A percentile compares a stretch with the other conserved stretches of the same genome.
These are phyloP conservation scores for Nylanderia fulva DNA, from an alignment of 1,140 invertebrate species.

Conservation along the genomic window DNA sequence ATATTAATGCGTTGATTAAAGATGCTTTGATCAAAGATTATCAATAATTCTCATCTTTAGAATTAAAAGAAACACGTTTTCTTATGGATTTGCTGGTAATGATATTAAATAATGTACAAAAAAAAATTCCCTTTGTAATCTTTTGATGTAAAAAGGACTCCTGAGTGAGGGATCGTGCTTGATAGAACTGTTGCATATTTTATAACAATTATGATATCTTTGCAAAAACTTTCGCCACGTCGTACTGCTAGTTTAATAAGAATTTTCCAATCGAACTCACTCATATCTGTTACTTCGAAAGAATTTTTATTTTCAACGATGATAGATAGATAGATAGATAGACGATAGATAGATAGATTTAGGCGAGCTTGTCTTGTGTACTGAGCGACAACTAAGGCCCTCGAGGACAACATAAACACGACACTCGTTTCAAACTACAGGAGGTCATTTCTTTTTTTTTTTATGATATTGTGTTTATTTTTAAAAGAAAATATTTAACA, in stretches of 20 bases:
- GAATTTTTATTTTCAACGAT: slow-evolving; percentile 57
- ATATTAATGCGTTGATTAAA: not conserved
- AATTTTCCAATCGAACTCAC: not conserved
- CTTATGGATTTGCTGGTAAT: not conserved
- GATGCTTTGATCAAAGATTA: not conserved
- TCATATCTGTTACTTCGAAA: slow-evolving; percentile 77
- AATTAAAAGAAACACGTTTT: not conserved
- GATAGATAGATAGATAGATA: too few relatives aligned
- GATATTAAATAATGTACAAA: not conserved
- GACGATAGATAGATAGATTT: too few relatives aligned
- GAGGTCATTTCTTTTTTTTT: not conserved
- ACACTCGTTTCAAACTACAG: not conserved
- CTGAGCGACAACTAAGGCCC: slow-evolving; percentile 31
- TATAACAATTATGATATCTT: slow-evolving; percentile 65
- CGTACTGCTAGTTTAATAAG: slow-evolving; percentile 5
- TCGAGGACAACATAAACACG: not conserved
- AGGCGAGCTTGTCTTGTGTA: too few relatives aligned
- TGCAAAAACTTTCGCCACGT: not conserved
- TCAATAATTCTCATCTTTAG: not conserved
- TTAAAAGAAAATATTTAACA: not conserved
- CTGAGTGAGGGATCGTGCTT: slow-evolving; percentile 75
- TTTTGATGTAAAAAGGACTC: too few relatives aligned
- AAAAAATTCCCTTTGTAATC: not conserved
- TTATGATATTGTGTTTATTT: not conserved
- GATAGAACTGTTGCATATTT: slow-evolving; percentile 64